A percentile compares a stretch with the other conserved stretches of the same genome.
These are phyloP conservation scores for Cotesia typhae DNA, from an alignment of 1,140 invertebrate species.

Conservation along the genomic window DNA sequence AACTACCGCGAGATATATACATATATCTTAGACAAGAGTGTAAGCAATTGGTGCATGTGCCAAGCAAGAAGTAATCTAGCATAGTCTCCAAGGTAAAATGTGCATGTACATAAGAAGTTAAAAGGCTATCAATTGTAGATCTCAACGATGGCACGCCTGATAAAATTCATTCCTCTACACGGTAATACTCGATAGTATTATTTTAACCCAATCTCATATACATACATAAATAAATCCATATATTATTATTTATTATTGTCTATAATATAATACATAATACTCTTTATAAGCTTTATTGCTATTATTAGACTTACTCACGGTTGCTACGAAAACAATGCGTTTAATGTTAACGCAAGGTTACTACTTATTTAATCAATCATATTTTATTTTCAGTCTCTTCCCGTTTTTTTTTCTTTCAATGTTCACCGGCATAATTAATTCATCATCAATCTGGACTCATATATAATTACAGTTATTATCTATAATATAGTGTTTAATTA, in stretches of 20 bases:
- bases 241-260: background rate
- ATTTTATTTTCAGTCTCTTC: background rate
- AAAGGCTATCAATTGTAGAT: conserved; percentile 32
- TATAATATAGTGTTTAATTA: background rate
- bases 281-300: background rate
- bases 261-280: conserved; percentile 2
- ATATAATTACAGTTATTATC: conserved; percentile 1
- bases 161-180: conserved; percentile 35
- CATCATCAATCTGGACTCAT: background rate
- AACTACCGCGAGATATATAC: background rate
- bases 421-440: conserved; percentile 3
- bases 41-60: conserved; percentile 35
- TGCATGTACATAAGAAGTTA: conserved; percentile 33
- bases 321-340: conserved; percentile 4
- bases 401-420: conserved; percentile 5
- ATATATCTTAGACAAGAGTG: conserved; percentile 11
- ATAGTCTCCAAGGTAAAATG: conserved; percentile 27
- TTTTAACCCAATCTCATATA: conserved; percentile 7
- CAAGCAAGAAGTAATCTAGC: conserved; percentile 7
- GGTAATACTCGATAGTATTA: conserved; percentile 17
- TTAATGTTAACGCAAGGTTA: conserved; percentile 17
- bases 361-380: conserved; percentile 18
- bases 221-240: background rate
- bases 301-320: too few relatives aligned
- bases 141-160: conserved; percentile 26